phyloP scores from a whole-genome alignment of 1,140 invertebrate genomes.

The Pentalonia nigronervosa region DNA sequence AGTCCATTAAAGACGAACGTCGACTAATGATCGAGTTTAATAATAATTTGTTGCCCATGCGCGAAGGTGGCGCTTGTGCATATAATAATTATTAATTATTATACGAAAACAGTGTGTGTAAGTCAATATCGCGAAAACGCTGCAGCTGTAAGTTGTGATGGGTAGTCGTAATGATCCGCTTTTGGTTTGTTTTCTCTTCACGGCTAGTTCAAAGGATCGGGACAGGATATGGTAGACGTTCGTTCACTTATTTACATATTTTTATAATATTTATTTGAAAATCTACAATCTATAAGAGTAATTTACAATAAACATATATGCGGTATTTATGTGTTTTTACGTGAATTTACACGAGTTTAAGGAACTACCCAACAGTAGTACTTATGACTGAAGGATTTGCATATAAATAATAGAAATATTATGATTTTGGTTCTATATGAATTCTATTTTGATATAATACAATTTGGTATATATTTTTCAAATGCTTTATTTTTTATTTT shows the following conservation, averaged over 20 bases:
- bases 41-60: background rate
- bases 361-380: too few relatives aligned
- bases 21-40: background rate
- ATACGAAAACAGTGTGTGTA: background rate
- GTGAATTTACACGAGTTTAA: too few relatives aligned
- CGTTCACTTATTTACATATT: background rate
- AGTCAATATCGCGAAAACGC: background rate
- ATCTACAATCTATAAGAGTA: too few relatives aligned
- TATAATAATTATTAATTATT: background rate
- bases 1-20: background rate
- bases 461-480: too few relatives aligned
- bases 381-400: too few relatives aligned
- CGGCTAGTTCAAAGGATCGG: background rate
- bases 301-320: too few relatives aligned
- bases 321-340: too few relatives aligned
- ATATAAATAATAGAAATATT: too few relatives aligned
- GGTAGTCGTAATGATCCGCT: background rate
- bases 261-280: too few relatives aligned
- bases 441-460: too few relatives aligned
- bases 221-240: background rate
- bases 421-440: too few relatives aligned
- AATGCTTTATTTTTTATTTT: too few relatives aligned
- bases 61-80: background rate
- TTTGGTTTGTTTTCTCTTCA: conserved; percentile 9
- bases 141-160: background rate